phyloP scores from a whole-genome alignment of 2,888 invertebrate species.

The Colostygia pectinataria region DNA sequence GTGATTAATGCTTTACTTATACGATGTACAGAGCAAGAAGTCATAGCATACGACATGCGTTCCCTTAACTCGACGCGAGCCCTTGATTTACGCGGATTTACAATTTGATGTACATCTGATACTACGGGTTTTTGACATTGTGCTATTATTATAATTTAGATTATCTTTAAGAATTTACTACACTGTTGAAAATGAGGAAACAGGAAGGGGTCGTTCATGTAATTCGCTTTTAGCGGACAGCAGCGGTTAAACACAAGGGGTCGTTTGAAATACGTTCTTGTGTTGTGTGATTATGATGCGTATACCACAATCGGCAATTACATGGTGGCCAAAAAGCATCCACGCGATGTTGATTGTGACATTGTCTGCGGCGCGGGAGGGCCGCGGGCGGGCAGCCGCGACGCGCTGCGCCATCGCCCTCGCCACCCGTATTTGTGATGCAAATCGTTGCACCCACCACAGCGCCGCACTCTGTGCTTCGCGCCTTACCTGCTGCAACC shows the following conservation, averaged over 20 bases:
- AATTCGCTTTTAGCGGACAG: not conserved
- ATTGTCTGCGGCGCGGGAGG: slow-evolving; percentile 71
- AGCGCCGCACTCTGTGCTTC: slow-evolving; percentile 65
- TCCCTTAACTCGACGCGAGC: too few species aligned
- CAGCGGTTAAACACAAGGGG: slow-evolving; percentile 4
- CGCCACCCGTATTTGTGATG: slow-evolving; percentile 68
- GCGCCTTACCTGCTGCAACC: slow-evolving; percentile 73
- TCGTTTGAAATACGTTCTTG: slow-evolving; percentile 49
- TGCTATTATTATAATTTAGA: too few species aligned
- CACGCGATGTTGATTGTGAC: slow-evolving; percentile 81
- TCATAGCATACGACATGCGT: too few species aligned
- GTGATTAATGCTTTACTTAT: too few species aligned
- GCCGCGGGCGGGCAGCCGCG: slow-evolving; percentile 50
- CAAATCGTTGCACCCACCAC: slow-evolving; percentile 71
- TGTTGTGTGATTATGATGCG: slow-evolving; percentile 60
- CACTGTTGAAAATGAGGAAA: too few species aligned
- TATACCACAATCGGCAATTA: slow-evolving; percentile 76
- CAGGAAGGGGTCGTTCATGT: too few species aligned
- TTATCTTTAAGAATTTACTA: too few species aligned
- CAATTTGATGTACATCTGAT: too few species aligned
- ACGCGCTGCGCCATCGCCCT: slow-evolving; percentile 58
- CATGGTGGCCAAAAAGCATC: slow-evolving; percentile 76
- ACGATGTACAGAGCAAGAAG: too few species aligned
- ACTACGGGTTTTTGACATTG: too few species aligned
- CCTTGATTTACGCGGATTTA: too few species aligned